Base-by-base conservation (phyloP, 2,113 vertebrate genomes). In the Argyrosomus japonicus region DNA sequence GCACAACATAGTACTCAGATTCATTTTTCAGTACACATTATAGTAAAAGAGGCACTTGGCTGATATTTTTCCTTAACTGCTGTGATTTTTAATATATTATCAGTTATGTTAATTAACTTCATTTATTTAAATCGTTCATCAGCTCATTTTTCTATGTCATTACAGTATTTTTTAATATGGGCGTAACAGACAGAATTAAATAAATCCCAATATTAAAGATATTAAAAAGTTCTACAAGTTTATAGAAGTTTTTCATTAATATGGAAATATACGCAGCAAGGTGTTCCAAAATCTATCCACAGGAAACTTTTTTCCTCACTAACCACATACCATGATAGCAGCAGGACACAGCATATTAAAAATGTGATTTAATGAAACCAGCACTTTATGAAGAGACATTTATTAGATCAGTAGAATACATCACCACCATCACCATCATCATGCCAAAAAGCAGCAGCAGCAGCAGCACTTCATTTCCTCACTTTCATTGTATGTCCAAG, bases 321-420 rank as follows among this genome's bases (percentile, higher is more conserved):
- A 5, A 11, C 15, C 57, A n/a, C 58, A 76, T 75, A 36, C 56
- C n/a, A 47, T 65, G 32, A 79, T 27, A 56, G 64, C 65, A 78
- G 72, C 58, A 69, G 23, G 73, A 54, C 40, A 56, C 15, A 13
- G 19, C 8, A 32, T 45, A 77, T 73, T 77, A 79, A 79, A 84
- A 83, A 91, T 45, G 68, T 40, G 58, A 82, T 89, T 91, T 92
- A 92, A 27, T 70, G 91, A 94, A 93, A 94, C 93, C 93, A 94
- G 93, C 90, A 94, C 94, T 95, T 97, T 96, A 97, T 85, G 94
- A 97, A 97, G 96, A 97, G 95, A 97, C 95, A 96, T 99, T 97
- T 99, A 99, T 99, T 99, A 92, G 96, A 97, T 96, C 97, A 97
- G 97, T 96, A 95, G 95, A 97, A 96, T 97, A 97, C 96, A 98